Percentiles rank a stretch among this genome's conserved stretches.
These are phyloP conservation scores for Brachionus koreanus DNA, from an alignment of 1,140 invertebrate genomes.

Conservation along the genomic window DNA sequence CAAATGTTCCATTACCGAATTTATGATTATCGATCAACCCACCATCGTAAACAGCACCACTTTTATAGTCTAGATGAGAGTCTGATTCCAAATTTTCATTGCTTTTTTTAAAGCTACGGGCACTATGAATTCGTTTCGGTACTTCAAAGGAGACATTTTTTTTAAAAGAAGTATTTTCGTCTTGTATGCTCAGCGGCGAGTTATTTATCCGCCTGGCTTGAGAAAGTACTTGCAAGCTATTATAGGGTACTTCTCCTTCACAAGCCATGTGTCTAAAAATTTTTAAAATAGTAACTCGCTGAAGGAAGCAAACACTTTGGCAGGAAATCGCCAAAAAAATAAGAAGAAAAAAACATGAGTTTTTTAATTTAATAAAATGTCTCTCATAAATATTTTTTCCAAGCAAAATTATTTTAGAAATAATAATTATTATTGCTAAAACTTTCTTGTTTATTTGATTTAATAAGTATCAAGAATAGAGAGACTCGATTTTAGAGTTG, in stretches of 20 bases:
- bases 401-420: not conserved
- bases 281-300: not conserved
- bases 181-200: not conserved
- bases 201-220: slow-evolving; percentile 16
- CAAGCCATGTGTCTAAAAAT: slow-evolving; percentile 10
- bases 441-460: slow-evolving; percentile 4
- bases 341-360: not conserved
- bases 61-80: slow-evolving; percentile 49
- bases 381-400: not conserved
- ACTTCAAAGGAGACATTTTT: not conserved
- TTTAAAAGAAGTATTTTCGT: not conserved
- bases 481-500: not conserved
- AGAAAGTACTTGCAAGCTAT: slow-evolving; percentile 34
- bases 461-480: not conserved
- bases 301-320: not conserved
- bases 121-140: not conserved
- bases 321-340: not conserved
- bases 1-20: slow-evolving; percentile 52
- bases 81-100: slow-evolving; percentile 1
- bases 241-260: slow-evolving; percentile 17
- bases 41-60: slow-evolving; percentile 54
- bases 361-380: not conserved
- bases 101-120: not conserved
- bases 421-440: not conserved
- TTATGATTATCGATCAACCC: slow-evolving; percentile 50